Evolutionary conservation across 2,113 vertebrate genomes (phyloP).

Genomic region (Aldabrachelys gigantea): DNA sequence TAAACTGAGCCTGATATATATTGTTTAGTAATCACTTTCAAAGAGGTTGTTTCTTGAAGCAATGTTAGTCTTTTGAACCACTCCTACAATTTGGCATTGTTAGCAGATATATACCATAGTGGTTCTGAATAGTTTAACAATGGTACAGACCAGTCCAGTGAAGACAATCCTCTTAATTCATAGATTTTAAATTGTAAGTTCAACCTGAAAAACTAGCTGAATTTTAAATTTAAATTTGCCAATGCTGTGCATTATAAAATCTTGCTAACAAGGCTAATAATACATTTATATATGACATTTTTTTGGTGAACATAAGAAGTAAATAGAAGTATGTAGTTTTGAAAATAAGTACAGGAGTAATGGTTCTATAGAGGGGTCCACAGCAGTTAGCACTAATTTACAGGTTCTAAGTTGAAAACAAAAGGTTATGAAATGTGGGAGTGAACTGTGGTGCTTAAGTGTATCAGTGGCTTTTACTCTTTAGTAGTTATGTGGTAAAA

Average conservation of each 20-base stretch:
- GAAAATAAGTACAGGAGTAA: conserved; percentile 40
- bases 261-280: background rate
- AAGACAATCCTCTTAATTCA: conserved; percentile 1
- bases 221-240: conserved; percentile 24
- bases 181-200: conserved; percentile 31
- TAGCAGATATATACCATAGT: background rate
- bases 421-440: conserved; percentile 42
- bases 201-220: background rate
- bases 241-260: conserved; percentile 8
- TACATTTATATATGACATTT: background rate
- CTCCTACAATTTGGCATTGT: conserved; percentile 18
- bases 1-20: conserved; percentile 24
- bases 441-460: conserved; percentile 26
- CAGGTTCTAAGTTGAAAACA: conserved; percentile 60
- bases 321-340: conserved; percentile 22
- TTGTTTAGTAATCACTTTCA: conserved; percentile 46
- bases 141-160: background rate
- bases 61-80: conserved; percentile 3
- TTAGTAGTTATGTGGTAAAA: conserved; percentile 12
- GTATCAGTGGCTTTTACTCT: background rate
- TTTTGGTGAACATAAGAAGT: conserved; percentile 10
- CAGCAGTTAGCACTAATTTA: conserved; percentile 55
- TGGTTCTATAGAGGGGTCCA: conserved; percentile 41
- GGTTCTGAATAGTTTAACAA: background rate
- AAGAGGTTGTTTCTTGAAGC: conserved; percentile 32